Conservation (phyloP, 2,113 vertebrate species). For the Perognathus longimembris region DNA sequence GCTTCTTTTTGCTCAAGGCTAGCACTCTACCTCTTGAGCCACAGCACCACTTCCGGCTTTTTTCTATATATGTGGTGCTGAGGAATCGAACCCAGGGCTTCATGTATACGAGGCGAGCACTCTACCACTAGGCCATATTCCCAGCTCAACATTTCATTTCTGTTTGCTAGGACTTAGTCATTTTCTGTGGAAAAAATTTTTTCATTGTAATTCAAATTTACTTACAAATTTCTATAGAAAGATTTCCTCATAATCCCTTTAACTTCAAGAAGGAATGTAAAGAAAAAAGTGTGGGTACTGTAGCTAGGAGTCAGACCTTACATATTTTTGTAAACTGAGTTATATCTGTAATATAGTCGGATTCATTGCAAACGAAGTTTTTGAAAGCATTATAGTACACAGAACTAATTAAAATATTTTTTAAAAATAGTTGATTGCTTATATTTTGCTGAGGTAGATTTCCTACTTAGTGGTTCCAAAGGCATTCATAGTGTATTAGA, state of each 20-base stretch:
- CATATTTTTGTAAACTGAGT: conserved; percentile 42
- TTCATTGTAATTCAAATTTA: conserved; percentile 2
- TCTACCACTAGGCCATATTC: too few relatives aligned
- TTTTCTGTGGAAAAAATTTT: conserved; percentile 16
- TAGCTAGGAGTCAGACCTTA: too few relatives aligned
- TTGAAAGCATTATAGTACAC: not conserved
- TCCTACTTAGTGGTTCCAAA: conserved; percentile 22
- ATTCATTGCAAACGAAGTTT: not conserved
- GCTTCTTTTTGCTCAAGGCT: too few relatives aligned
- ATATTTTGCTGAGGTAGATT: not conserved
- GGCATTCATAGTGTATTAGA: not conserved
- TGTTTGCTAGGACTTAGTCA: conserved; percentile 4
- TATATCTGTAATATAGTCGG: not conserved
- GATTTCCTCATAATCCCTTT: conserved; percentile 20
- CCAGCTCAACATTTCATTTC: conserved; percentile 29
- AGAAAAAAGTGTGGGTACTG: not conserved
- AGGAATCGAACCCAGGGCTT: too few relatives aligned
- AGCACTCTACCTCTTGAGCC: too few relatives aligned
- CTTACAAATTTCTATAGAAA: conserved; percentile 9
- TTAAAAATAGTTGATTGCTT: not conserved
- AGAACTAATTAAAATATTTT: conserved; percentile 45
- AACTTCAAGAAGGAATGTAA: conserved; percentile 36
- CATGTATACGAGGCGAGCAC: too few relatives aligned
- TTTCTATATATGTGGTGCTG: too few relatives aligned
- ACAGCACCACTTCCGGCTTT: too few relatives aligned